phyloP scores from a whole-genome alignment of 2,113 vertebrate genomes.

The Glaucomys volans region DNA sequence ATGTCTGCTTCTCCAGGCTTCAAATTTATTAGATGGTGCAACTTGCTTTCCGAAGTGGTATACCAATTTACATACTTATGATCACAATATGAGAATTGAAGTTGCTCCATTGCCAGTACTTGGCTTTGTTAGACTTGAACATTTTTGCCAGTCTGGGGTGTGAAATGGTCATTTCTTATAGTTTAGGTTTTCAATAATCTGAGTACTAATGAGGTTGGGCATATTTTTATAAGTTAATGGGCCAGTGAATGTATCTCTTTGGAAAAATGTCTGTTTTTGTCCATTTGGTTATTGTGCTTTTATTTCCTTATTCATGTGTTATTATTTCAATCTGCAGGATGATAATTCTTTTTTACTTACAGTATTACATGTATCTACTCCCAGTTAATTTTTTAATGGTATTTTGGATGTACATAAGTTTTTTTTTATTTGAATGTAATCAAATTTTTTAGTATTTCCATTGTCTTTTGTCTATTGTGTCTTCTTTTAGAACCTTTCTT shows the following conservation, averaged over 20 bases:
- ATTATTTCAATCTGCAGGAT: slow-evolving; percentile 1
- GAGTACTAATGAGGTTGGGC: not conserved
- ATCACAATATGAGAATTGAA: not conserved
- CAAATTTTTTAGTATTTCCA: slow-evolving; percentile 39
- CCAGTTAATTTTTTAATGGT: not conserved
- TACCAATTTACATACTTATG: not conserved
- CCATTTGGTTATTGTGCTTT: slow-evolving; percentile 1
- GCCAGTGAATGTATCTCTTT: slow-evolving; percentile 2
- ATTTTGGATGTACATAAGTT: slow-evolving; percentile 38
- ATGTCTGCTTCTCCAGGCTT: slow-evolving; percentile 25
- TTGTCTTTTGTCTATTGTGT: slow-evolving; percentile 46
- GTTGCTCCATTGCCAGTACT: not conserved
- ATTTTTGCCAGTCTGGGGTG: not conserved
- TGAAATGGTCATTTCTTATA: slow-evolving; percentile 41
- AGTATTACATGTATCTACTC: not conserved
- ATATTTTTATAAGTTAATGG: slow-evolving; percentile 57
- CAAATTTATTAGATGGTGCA: slow-evolving; percentile 33
- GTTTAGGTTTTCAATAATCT: slow-evolving; percentile 49
- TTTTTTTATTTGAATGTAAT: slow-evolving; percentile 17
- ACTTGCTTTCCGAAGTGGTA: slow-evolving; percentile 4
- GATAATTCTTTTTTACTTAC: not conserved
- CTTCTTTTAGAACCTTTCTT: slow-evolving; percentile 40
- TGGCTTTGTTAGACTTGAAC: not conserved
- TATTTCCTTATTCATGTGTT: slow-evolving; percentile 38
- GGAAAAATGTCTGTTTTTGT: slow-evolving; percentile 44